Evolutionary conservation across 2,797 vertebrate genomes (phyloP).

Genomic region (Poecilia wingei): DNA sequence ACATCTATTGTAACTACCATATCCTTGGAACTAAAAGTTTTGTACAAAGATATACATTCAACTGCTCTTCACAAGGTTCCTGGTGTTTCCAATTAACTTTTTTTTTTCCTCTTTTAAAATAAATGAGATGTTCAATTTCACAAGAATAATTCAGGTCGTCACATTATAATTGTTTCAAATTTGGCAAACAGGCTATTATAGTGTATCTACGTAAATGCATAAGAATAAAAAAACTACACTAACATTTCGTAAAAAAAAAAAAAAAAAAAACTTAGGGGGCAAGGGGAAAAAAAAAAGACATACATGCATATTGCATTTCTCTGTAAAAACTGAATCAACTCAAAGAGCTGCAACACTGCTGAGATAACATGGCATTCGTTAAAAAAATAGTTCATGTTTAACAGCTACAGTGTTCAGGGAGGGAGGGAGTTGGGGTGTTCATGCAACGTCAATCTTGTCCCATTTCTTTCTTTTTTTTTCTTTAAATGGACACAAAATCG

Average conservation of each 20-base stretch:
- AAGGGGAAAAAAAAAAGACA: conserved; percentile 44
- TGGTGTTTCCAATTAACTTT: conserved; percentile 73
- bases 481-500: conserved; percentile 59
- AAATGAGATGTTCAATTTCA: conserved; percentile 78
- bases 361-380: conserved; percentile 72
- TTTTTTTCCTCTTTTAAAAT: conserved; percentile 71
- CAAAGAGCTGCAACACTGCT: conserved; percentile 71
- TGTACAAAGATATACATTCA: conserved; percentile 95
- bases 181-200: conserved; percentile 82
- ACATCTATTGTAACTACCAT: conserved; percentile 92
- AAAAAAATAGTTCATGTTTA: conserved; percentile 58
- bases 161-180: conserved; percentile 76
- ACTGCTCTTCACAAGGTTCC: conserved; percentile 83
- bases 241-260: conserved; percentile 71
- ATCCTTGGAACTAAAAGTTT: conserved; percentile 91
- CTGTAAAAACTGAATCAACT: conserved; percentile 67
- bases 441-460: conserved; percentile 67
- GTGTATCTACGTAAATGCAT: conserved; percentile 75
- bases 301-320: conserved; percentile 80
- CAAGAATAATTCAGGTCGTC: conserved; percentile 71
- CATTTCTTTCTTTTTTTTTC: conserved; percentile 49
- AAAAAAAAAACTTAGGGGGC: conserved; percentile 49
- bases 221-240: conserved; percentile 62
- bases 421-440: conserved; percentile 23
- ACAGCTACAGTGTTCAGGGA: conserved; percentile 67